phyloP scores from a whole-genome alignment of 1,140 invertebrate species.

The Atta cephalotes region DNA sequence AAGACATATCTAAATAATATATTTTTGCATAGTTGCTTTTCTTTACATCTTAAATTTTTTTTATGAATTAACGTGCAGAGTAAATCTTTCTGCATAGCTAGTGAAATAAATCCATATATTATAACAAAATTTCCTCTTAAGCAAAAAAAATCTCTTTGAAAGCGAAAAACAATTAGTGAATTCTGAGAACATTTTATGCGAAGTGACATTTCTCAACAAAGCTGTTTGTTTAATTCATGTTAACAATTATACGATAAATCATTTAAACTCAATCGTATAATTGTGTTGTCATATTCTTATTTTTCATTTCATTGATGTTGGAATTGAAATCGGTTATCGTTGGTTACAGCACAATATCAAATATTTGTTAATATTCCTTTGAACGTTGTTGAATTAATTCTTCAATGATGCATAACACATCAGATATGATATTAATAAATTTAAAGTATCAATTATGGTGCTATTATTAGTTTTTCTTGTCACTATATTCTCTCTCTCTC shows the following conservation, averaged over 20 bases:
- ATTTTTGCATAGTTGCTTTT: neutral
- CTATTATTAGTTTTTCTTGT: neutral
- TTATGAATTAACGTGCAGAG: neutral
- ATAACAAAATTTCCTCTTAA: neutral
- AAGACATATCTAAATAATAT: neutral
- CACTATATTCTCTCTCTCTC: neutral
- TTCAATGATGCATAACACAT: neutral
- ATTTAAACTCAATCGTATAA: neutral
- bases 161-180: conserved; percentile 5
- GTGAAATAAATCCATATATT: conserved; percentile 1
- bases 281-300: neutral
- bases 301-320: neutral
- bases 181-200: conserved; percentile 20
- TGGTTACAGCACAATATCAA: neutral
- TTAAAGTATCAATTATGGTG: neutral
- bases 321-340: neutral
- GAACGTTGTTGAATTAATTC: neutral
- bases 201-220: neutral
- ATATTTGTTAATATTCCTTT: neutral
- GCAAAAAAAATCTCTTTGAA: neutral
- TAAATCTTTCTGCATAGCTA: neutral
- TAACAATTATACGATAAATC: neutral
- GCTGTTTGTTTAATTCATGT: neutral
- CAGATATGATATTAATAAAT: neutral
- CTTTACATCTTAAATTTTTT: neutral